Base-by-base conservation (phyloP, 2,888 invertebrate genomes). In the Dynastes grantii region DNA sequence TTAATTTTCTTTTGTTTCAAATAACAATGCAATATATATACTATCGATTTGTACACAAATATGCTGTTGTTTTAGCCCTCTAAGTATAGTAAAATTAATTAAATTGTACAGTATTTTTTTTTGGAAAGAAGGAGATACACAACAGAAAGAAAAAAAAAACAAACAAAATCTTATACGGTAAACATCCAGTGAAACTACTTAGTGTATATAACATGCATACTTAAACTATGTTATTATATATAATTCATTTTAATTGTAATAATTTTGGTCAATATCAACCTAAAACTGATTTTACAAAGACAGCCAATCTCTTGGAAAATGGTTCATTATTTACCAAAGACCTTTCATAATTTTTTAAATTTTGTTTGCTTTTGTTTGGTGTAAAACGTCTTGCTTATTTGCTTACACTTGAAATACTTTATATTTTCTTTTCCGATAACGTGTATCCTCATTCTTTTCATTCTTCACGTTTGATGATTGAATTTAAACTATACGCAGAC, bases 211-310 rank as follows among this genome's bases (percentile, higher is more conserved):
- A 71, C 77, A 79, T 79, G 79, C 79, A 79, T 67, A 79, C 76
- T 79, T 77, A 79, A 79, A 79, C 79, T 79, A 79, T 77, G 79
- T 79, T 79, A 73, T 77, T 79, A 76, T 76, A 79, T 79, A 79
- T 79, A 76, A 70, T 79, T 76, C 71, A 78, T 79, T 37, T 79
- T 63, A 78, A 76, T 67, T 67, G 76, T 76, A 76, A 75, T 78
- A 78, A 76, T 77, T 79, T 79, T 79, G 79, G 79, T 79, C 79
- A 75, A 79, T 73, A 68, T 73, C 77, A 77, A 79, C 79, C 79
- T 79, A 79, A 79, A 79, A 79, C 64, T 78, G 77, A 67, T 77
- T 77, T 73, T 78, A 73, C 77, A 77, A 77, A 55, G 76, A 77
- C 79, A 73, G 79, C 75, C 79, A 67, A 70, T 77, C 73, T 61